Evolutionary conservation across 2,888 invertebrate species (phyloP).

Genomic region (Dasysyrphus albostriatus): DNA sequence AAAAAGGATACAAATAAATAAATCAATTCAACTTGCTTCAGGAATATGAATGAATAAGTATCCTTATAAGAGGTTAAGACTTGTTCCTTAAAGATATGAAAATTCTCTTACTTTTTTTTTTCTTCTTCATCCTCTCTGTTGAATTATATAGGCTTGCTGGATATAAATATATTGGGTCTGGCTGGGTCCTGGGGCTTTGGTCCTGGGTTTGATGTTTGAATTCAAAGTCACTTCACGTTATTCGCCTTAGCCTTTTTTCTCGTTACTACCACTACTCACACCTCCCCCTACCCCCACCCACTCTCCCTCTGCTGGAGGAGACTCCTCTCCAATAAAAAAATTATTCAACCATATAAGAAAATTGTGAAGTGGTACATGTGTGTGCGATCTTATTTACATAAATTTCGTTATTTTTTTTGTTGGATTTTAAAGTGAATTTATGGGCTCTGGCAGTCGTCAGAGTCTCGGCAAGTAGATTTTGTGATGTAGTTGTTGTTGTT

Average conservation of each 20-base stretch:
- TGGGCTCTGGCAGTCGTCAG: constrained; percentile 34
- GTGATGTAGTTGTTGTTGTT: not conserved
- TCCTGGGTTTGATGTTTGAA: constrained; percentile 31
- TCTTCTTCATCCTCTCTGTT: not conserved
- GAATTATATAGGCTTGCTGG: not conserved
- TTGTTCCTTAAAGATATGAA: constrained; percentile 70
- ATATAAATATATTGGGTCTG: not conserved
- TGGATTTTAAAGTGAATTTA: constrained; percentile 56
- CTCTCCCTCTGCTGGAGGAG: too few species aligned
- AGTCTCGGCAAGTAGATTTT: constrained; percentile 6
- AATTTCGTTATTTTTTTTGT: constrained; percentile 48
- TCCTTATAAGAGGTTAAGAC: constrained; percentile 67
- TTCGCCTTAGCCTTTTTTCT: constrained; percentile 2
- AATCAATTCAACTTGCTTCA: constrained; percentile 68
- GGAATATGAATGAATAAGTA: constrained; percentile 75
- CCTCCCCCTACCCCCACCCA: not conserved
- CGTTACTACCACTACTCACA: too few species aligned
- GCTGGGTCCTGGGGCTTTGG: not conserved
- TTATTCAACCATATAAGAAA: constrained; percentile 36
- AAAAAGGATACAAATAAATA: constrained; percentile 66
- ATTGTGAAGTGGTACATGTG: constrained; percentile 46
- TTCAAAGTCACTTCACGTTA: constrained; percentile 50
- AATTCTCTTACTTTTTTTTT: not conserved
- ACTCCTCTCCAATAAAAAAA: constrained; percentile 24
- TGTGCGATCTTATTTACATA: constrained; percentile 69